Percentiles rank a stretch among this genome's conserved stretches.
phyloP scores from a whole-genome alignment of 1,140 invertebrate genomes.

The Papilio glaucus region DNA sequence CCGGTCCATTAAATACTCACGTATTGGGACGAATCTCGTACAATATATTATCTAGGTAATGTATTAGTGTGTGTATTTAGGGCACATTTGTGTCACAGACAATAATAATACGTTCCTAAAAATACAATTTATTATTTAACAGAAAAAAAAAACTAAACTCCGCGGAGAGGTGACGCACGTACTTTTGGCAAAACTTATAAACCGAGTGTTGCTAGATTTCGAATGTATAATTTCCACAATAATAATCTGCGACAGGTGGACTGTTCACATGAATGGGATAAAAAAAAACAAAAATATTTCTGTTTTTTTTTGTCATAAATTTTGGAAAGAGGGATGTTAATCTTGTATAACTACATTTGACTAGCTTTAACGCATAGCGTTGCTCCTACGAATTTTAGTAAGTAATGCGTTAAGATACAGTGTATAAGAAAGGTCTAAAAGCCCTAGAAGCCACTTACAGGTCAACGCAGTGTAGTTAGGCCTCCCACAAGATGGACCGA shows the following conservation, averaged over 20 bases:
- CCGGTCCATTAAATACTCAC: neutral
- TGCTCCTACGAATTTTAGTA: too few relatives aligned
- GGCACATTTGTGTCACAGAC: conserved; percentile 3
- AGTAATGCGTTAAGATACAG: too few relatives aligned
- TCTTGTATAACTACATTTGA: too few relatives aligned
- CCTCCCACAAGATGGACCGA: too few relatives aligned
- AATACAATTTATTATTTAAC: conserved; percentile 30
- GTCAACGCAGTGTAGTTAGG: too few relatives aligned
- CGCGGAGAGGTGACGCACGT: conserved; percentile 24
- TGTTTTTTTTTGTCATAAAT: neutral
- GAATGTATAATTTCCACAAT: conserved; percentile 18
- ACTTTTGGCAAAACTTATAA: conserved; percentile 21
- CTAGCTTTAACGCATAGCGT: too few relatives aligned
- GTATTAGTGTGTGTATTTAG: conserved; percentile 18
- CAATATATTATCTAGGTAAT: conserved; percentile 3
- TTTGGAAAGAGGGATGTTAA: too few relatives aligned
- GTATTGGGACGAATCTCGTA: neutral
- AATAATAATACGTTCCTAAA: conserved; percentile 15
- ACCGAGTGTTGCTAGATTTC: conserved; percentile 18
- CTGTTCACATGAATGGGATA: neutral
- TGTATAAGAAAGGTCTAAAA: too few relatives aligned
- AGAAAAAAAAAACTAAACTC: conserved; percentile 7
- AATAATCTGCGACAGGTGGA: conserved; percentile 5
- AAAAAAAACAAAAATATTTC: neutral
- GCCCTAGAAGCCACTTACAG: too few relatives aligned